Conservation (phyloP, 2,888 invertebrate species). For the Rhabditoides inermis region DNA sequence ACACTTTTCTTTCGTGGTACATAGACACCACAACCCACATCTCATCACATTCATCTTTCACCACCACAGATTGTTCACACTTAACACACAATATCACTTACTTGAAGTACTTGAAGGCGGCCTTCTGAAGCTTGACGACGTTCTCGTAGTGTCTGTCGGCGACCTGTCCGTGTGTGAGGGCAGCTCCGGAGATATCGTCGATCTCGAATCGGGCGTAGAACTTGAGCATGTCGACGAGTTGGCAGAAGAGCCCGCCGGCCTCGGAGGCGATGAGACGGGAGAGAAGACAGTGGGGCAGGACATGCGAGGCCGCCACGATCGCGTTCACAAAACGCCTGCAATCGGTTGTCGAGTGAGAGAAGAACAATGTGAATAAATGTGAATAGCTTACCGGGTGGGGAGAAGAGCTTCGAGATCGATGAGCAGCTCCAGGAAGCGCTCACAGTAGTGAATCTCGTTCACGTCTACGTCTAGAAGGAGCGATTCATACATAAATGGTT, state of each 20-base stretch:
- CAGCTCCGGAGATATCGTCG: conserved; percentile 63
- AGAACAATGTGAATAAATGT: neutral
- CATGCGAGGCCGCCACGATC: conserved; percentile 84
- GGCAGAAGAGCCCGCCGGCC: conserved; percentile 54
- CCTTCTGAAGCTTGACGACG: conserved; percentile 85
- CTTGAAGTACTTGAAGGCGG: conserved; percentile 67
- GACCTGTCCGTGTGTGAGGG: conserved; percentile 59
- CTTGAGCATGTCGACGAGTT: conserved; percentile 83
- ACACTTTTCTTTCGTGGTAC: too few relatives aligned
- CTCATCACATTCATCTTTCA: too few relatives aligned
- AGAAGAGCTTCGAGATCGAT: conserved; percentile 89
- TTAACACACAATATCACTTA: neutral
- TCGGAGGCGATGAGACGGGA: conserved; percentile 62
- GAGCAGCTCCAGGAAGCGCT: conserved; percentile 86
- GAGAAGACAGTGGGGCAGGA: conserved; percentile 79
- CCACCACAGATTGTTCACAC: too few relatives aligned
- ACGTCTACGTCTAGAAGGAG: conserved; percentile 47
- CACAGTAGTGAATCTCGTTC: conserved; percentile 69
- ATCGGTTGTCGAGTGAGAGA: neutral
- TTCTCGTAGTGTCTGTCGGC: conserved; percentile 83
- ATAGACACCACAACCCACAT: too few relatives aligned
- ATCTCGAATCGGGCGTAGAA: conserved; percentile 96
- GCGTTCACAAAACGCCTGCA: conserved; percentile 67
- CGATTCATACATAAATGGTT: too few relatives aligned
- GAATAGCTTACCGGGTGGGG: conserved; percentile 66